Percentiles rank a stretch among this genome's conserved stretches.
Evolutionary conservation across 2,888 invertebrate species (phyloP).

Genomic region (Pomacea canaliculata): DNA sequence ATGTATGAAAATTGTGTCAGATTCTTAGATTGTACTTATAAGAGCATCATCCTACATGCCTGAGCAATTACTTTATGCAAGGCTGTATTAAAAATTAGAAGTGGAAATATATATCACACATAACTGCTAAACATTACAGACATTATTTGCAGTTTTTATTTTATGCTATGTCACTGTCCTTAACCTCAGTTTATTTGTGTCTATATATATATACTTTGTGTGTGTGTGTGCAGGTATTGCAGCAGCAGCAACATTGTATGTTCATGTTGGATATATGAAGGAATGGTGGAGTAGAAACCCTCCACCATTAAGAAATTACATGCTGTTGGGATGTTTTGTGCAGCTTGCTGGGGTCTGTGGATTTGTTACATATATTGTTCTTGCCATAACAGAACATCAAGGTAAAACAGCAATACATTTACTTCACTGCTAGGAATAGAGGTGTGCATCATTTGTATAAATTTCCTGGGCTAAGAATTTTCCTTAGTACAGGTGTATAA

Average conservation of each 20-base stretch:
- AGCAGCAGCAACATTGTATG: slow-evolving; percentile 53
- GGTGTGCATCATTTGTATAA: not conserved
- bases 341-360: slow-evolving; percentile 64
- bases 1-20: too few relatives aligned
- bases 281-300: slow-evolving; percentile 47
- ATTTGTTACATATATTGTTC: slow-evolving; percentile 59
- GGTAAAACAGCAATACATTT: slow-evolving; percentile 41
- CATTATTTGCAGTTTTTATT: too few relatives aligned
- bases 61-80: too few relatives aligned
- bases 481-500: not conserved
- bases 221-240: slow-evolving; percentile 49
- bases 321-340: slow-evolving; percentile 60
- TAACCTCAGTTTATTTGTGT: too few relatives aligned
- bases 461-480: not conserved
- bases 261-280: slow-evolving; percentile 52
- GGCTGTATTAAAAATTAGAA: too few relatives aligned
- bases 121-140: too few relatives aligned
- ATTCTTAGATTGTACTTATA: too few relatives aligned
- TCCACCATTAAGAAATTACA: slow-evolving; percentile 43
- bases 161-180: too few relatives aligned
- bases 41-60: too few relatives aligned
- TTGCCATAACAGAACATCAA: slow-evolving; percentile 58
- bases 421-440: not conserved
- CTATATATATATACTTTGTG: too few relatives aligned
- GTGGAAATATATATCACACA: too few relatives aligned